Conservation (phyloP, 2,113 vertebrate genomes). For the Brachionichthys hirsutus region DNA sequence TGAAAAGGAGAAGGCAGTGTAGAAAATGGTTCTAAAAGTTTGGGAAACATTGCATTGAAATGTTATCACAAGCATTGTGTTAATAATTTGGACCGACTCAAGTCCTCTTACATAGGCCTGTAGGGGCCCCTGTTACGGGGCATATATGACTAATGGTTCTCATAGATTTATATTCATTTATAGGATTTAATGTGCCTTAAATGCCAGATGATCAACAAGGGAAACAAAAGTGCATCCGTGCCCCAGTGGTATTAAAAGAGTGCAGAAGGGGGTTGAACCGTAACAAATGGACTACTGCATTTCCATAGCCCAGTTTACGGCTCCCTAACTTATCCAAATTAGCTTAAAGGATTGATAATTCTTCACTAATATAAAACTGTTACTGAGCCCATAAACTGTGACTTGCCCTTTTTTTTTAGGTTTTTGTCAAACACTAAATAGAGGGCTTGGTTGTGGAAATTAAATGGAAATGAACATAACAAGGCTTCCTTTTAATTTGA, state of each 20-base stretch:
- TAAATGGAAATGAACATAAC: conserved; percentile 84
- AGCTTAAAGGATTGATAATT: conserved; percentile 87
- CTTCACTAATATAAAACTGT: conserved; percentile 83
- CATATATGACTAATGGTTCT: conserved; percentile 70
- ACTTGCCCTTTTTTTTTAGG: conserved; percentile 73
- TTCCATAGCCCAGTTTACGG: conserved; percentile 80
- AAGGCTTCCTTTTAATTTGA: conserved; percentile 85
- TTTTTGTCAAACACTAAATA: conserved; percentile 80
- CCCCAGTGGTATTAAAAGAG: conserved; percentile 73
- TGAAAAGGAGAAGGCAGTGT: neutral
- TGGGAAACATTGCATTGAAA: neutral
- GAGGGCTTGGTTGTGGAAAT: conserved; percentile 82
- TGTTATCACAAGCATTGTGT: neutral
- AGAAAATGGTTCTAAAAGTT: conserved; percentile 21
- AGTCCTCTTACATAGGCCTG: conserved; percentile 25
- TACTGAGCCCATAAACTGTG: conserved; percentile 81
- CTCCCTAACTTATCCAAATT: conserved; percentile 83
- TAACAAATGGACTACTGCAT: conserved; percentile 74
- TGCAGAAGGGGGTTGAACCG: conserved; percentile 75
- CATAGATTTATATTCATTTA: conserved; percentile 81
- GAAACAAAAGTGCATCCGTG: conserved; percentile 80
- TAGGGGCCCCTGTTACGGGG: conserved; percentile 39
- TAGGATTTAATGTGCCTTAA: conserved; percentile 78
- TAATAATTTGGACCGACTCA: conserved; percentile 13
- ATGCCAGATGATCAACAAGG: conserved; percentile 77